Conservation (phyloP, 2,797 vertebrate species). For the Dermochelys coriacea region DNA sequence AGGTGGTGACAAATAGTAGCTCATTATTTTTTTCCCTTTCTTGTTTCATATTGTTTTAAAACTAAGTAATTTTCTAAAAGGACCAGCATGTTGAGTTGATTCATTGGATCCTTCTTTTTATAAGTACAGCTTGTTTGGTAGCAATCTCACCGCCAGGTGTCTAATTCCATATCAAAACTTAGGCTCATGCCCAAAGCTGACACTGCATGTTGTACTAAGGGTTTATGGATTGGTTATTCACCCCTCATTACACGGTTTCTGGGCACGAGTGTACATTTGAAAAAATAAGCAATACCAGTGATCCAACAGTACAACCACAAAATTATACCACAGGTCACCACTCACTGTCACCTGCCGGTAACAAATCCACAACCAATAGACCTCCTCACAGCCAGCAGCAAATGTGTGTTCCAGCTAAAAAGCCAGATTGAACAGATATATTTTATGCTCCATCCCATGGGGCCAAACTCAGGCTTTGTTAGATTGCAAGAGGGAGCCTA, state of each 20-base stretch:
- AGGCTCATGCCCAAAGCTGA: not conserved
- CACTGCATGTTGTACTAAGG: not conserved
- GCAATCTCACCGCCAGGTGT: not conserved
- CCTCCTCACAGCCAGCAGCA: not conserved
- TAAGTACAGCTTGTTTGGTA: not conserved
- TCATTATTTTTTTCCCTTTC: not conserved
- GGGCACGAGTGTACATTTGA: not conserved
- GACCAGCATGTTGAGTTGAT: not conserved
- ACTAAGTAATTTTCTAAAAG: not conserved
- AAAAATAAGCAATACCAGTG: not conserved
- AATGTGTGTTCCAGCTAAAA: not conserved
- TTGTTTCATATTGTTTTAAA: not conserved
- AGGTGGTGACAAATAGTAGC: not conserved
- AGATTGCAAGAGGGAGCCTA: not conserved
- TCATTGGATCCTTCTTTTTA: not conserved
- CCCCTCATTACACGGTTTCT: not conserved
- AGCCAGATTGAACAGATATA: not conserved
- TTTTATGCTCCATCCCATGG: not conserved
- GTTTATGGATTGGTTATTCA: not conserved
- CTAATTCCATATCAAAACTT: not conserved
- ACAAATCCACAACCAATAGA: not conserved
- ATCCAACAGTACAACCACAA: not conserved
- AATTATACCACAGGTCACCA: not conserved
- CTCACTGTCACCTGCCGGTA: not conserved
- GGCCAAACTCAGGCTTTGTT: not conserved